These are phyloP conservation scores for Cetonia aurata DNA, from an alignment of 2,888 invertebrate genomes.

Conservation along the genomic window DNA sequence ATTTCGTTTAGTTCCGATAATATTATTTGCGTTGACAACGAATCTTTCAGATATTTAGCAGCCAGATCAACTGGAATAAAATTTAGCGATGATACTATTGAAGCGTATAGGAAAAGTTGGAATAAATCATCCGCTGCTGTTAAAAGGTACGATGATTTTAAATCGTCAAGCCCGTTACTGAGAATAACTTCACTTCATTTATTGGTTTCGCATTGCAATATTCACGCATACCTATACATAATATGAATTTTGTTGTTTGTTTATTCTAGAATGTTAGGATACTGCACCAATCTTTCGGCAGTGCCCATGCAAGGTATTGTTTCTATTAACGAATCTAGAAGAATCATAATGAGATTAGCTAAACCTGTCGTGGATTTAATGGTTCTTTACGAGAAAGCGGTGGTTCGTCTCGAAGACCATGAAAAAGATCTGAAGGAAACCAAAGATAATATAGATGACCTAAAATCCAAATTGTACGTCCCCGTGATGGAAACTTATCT, in stretches of 20 bases:
- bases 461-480: slow-evolving; percentile 13
- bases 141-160: slow-evolving; percentile 35
- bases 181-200: no score
- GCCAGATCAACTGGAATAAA: slow-evolving; percentile 54
- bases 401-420: slow-evolving; percentile 23
- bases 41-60: slow-evolving; percentile 59
- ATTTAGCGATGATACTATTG: slow-evolving; percentile 46
- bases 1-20: slow-evolving; percentile 56
- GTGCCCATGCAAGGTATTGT: slow-evolving; percentile 29
- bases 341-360: slow-evolving; percentile 35
- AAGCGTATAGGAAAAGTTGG: slow-evolving; percentile 54
- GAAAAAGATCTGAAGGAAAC: slow-evolving; percentile 18
- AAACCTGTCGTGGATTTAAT: slow-evolving; percentile 34
- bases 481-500: slow-evolving; percentile 48
- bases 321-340: slow-evolving; percentile 42
- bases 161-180: no score
- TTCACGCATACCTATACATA: no score
- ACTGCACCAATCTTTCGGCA: neutral
- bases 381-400: slow-evolving; percentile 31
- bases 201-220: no score
- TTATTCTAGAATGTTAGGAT: no score
- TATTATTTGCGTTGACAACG: slow-evolving; percentile 62
- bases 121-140: slow-evolving; percentile 48
- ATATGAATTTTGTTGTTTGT: no score
- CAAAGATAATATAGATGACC: slow-evolving; percentile 19